Conservation (phyloP, 2,113 vertebrate genomes). For the Chionomys nivalis region DNA sequence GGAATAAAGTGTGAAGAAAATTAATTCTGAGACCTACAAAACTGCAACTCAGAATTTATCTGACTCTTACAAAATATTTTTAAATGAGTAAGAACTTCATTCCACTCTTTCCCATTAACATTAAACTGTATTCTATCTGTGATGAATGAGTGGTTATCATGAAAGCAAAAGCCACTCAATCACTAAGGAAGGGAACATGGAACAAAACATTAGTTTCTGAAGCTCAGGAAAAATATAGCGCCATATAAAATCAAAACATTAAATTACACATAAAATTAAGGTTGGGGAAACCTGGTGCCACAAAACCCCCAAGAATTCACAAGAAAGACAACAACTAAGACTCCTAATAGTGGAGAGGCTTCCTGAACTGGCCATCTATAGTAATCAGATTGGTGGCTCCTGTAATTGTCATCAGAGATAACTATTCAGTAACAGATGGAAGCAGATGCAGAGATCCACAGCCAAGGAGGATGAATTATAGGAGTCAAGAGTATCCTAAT, state of each 20-base stretch:
- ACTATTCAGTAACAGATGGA: too few relatives aligned
- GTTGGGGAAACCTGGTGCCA: too few relatives aligned
- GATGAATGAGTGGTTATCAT: neutral
- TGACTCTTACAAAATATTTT: neutral
- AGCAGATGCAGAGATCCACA: too few relatives aligned
- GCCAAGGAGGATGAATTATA: too few relatives aligned
- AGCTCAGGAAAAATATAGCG: neutral
- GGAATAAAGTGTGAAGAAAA: neutral
- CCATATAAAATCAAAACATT: neutral
- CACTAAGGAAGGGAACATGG: neutral
- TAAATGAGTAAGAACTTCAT: too few relatives aligned
- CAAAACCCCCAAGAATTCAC: too few relatives aligned
- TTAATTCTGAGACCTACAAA: neutral
- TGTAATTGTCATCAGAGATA: too few relatives aligned
- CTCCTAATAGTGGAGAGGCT: too few relatives aligned
- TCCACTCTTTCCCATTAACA: neutral
- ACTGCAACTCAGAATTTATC: neutral
- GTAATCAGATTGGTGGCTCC: too few relatives aligned
- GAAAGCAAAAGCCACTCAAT: neutral
- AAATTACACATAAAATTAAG: neutral
- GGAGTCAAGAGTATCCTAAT: too few relatives aligned
- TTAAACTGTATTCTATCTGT: neutral
- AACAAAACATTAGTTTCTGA: neutral
- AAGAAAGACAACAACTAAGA: too few relatives aligned
- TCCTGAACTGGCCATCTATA: too few relatives aligned